phyloP scores from a whole-genome alignment of 2,888 invertebrate species.

The Chymomyza amoena region DNA sequence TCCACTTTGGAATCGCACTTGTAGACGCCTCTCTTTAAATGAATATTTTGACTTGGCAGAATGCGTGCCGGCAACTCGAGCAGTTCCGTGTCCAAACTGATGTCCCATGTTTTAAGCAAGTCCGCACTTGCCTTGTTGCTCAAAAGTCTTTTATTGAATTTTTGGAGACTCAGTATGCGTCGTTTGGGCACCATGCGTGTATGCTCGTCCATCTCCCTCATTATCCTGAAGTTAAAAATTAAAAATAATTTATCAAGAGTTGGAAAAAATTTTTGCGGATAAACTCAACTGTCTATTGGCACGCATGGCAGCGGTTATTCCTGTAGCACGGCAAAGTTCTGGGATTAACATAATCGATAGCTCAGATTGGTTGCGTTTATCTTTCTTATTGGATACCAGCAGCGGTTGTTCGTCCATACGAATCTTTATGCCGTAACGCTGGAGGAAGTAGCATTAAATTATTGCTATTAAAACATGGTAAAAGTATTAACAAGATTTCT shows the following conservation, averaged over 20 bases:
- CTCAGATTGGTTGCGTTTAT: constrained; percentile 80
- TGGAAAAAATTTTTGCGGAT: not conserved
- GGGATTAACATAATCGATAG: constrained; percentile 85
- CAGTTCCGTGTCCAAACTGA: constrained; percentile 83
- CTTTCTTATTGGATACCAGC: constrained; percentile 86
- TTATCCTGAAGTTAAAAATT: constrained; percentile 66
- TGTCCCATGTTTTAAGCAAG: constrained; percentile 86
- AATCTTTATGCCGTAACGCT: constrained; percentile 86
- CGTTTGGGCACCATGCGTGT: constrained; percentile 88
- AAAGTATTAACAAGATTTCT: constrained; percentile 74
- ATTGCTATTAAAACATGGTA: constrained; percentile 68
- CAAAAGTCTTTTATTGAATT: constrained; percentile 84
- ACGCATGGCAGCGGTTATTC: constrained; percentile 86
- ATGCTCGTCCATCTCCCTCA: constrained; percentile 85
- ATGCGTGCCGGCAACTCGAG: constrained; percentile 84
- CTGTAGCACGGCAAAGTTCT: constrained; percentile 91
- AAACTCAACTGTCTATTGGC: constrained; percentile 70
- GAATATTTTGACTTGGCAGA: constrained; percentile 83
- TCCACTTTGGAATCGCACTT: not conserved
- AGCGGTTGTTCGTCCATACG: constrained; percentile 86
- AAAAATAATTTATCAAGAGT: constrained; percentile 37
- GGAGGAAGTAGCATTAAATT: not conserved
- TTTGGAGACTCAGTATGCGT: constrained; percentile 84
- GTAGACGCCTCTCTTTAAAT: constrained; percentile 77
- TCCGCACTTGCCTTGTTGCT: constrained; percentile 80